Conservation (phyloP, 2,797 vertebrate species). For the Microcaecilia unicolor region DNA sequence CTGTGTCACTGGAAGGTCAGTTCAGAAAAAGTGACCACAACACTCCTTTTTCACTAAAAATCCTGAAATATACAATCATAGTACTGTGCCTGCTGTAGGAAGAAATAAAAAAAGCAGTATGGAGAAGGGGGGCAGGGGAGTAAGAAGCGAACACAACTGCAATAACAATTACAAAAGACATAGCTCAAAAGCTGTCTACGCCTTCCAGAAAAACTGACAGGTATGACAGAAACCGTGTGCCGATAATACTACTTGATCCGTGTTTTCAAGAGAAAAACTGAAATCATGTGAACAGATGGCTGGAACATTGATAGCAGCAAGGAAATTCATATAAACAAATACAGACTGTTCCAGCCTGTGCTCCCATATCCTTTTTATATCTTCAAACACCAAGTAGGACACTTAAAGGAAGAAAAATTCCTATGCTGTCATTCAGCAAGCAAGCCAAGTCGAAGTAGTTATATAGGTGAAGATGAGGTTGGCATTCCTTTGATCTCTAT, state of each 20-base stretch:
- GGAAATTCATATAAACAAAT: slow-evolving; percentile 9
- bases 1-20: neutral
- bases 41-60: neutral
- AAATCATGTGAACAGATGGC: slow-evolving; percentile 7
- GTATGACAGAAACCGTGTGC: slow-evolving; percentile 11
- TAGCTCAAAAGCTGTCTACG: slow-evolving; percentile 6
- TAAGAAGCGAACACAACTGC: neutral
- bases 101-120: slow-evolving; percentile 8
- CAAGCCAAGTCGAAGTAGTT: too few relatives aligned
- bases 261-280: neutral
- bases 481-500: too few relatives aligned
- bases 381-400: too few relatives aligned
- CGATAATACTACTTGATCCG: slow-evolving; percentile 2
- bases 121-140: too few relatives aligned
- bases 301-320: slow-evolving; percentile 11
- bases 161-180: slow-evolving; percentile 9
- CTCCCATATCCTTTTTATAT: neutral
- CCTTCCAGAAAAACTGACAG: slow-evolving; percentile 20
- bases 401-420: too few relatives aligned
- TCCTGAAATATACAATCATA: neutral
- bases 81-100: neutral
- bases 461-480: too few relatives aligned
- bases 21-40: neutral
- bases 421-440: too few relatives aligned
- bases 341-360: neutral